Evolutionary conservation across 2,888 invertebrate species (phyloP).

Genomic region (Tenthredo livida): DNA sequence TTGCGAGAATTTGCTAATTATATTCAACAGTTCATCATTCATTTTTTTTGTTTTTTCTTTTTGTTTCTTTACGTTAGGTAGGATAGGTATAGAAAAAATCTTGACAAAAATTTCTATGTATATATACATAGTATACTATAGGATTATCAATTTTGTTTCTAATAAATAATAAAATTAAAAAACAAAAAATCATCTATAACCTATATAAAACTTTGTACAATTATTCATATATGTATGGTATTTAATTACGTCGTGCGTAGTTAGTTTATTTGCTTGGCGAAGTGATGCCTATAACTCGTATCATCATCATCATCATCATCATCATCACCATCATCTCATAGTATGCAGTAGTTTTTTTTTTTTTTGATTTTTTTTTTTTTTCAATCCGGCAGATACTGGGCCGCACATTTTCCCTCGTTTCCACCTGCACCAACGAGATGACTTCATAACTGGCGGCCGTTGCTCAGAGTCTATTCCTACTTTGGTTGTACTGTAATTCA

Average conservation of each 20-base stretch:
- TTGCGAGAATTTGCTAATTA: background rate
- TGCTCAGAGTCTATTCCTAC: conserved; percentile 38
- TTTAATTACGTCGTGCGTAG: background rate
- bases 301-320: background rate
- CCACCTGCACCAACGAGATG: background rate
- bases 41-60: background rate
- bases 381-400: background rate
- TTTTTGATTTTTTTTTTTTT: background rate
- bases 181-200: background rate
- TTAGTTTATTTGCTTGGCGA: background rate
- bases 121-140: no score
- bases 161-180: no score
- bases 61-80: background rate
- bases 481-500: conserved; percentile 46
- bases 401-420: background rate
- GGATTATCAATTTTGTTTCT: no score
- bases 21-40: background rate
- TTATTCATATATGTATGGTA: background rate
- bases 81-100: background rate
- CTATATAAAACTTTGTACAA: conserved; percentile 11
- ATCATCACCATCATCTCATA: background rate
- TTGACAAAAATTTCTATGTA: background rate
- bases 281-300: background rate
- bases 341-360: background rate
- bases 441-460: conserved; percentile 19